Evolutionary conservation across 2,113 vertebrate genomes (phyloP).

Genomic region (Morone chrysops): DNA sequence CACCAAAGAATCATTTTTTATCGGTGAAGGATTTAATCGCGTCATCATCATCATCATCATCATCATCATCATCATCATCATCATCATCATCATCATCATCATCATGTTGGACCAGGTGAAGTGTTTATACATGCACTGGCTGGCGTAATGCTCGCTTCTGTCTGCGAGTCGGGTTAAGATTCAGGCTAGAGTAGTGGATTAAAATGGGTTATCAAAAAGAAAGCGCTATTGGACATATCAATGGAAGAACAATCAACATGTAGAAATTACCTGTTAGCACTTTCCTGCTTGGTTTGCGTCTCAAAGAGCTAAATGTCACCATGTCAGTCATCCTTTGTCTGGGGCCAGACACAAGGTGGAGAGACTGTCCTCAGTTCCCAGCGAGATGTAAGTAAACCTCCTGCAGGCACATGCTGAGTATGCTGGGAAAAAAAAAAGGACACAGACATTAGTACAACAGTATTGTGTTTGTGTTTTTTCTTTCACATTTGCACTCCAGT

Average conservation of each 20-base stretch:
- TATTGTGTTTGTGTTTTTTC: not conserved
- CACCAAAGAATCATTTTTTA: slow-evolving; percentile 33
- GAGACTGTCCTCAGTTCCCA: not conserved
- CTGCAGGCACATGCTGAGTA: not conserved
- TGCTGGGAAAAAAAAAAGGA: not conserved
- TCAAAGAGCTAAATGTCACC: not conserved
- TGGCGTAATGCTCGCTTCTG: not conserved
- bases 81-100: not conserved
- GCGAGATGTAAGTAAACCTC: not conserved
- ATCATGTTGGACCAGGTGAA: not conserved
- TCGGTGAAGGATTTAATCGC: slow-evolving; percentile 10
- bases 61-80: not conserved
- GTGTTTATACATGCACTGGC: not conserved
- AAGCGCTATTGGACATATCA: not conserved
- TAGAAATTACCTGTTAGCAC: too few species aligned
- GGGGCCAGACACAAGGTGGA: not conserved
- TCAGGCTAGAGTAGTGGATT: not conserved
- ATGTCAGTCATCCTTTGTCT: not conserved
- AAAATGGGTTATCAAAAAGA: not conserved
- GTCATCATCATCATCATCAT: too few species aligned
- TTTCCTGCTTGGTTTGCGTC: not conserved
- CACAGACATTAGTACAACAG: not conserved
- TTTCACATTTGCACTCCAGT: slow-evolving; percentile 15
- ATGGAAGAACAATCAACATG: not conserved
- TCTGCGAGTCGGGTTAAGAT: not conserved